Base-by-base conservation (phyloP, 2,113 vertebrate species). In the Semnornis frantzii region DNA sequence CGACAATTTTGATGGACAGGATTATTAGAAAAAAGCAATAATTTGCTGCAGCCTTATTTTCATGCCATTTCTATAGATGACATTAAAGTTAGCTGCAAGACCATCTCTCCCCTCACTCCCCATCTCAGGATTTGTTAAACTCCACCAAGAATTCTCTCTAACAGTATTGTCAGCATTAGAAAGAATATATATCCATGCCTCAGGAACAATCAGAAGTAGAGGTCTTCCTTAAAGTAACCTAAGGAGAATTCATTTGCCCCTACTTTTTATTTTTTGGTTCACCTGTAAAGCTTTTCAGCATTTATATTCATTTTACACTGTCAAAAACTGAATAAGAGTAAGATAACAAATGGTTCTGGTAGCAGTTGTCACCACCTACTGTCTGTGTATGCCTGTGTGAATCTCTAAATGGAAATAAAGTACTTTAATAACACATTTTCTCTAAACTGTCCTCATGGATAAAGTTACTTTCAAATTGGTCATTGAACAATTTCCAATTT, bases 371-470 rank as follows among this genome's bases (percentile, higher is more conserved):
- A 96, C 96, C 78, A 92, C 95, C 95, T 94, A 95, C 94, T 96
- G 95, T 95, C 95, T 95, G 89, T 91, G 91, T 94, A 93, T 97
- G 95, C 95, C 92, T 95, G 91, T 95, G 87, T 94, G 95, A 95
- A 93, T 94, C 92, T 91, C 93, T 96, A 96, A 96, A 97, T 96
- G 97, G 90, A 94, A 96, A 96, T 92, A 96, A 97, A 97, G 94
- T 94, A 93, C 93, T 96, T 96, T 95, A 97, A 96, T 96, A 95
- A 97, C 95, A 97, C 95, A 85, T 92, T 95, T 94, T 95, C 94
- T 95, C 92, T 82, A 89, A 93, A 95, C 71, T 64, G 82, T 95
- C 92, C 86, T 90, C 93, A 87, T 70, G 93, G 92, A 96, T 87
- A 91, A 93, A 95, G 86, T 91, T 92, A 81, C 72, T 87, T 85